These are phyloP conservation scores for Drosophila emarginata DNA, from an alignment of 2,888 invertebrate genomes.

Conservation along the genomic window DNA sequence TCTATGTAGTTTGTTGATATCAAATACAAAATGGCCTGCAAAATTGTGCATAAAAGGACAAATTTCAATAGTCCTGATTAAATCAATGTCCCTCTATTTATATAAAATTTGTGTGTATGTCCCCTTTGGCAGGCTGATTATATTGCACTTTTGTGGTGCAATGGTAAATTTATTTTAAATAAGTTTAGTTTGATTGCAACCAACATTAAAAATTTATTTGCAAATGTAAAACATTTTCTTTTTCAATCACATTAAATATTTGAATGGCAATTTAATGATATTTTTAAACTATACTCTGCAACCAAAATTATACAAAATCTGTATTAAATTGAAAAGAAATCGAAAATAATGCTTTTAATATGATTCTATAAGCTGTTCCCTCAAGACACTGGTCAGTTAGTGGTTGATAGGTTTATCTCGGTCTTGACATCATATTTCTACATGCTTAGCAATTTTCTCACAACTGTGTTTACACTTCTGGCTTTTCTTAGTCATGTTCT, in stretches of 20 bases:
- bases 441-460: background rate
- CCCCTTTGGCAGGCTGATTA: conserved; percentile 55
- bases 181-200: conserved; percentile 57
- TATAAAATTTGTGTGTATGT: background rate
- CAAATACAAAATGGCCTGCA: conserved; percentile 55
- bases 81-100: conserved; percentile 32
- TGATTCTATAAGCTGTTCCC: background rate
- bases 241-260: background rate
- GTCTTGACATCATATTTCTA: background rate
- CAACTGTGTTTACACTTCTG: conserved; percentile 2
- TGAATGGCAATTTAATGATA: background rate
- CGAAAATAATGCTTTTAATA: background rate
- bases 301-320: no score
- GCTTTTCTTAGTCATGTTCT: background rate
- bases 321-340: no score
- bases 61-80: conserved; percentile 53
- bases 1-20: conserved; percentile 62
- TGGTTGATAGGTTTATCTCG: background rate
- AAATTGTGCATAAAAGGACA: conserved; percentile 61
- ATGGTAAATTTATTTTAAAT: conserved; percentile 54
- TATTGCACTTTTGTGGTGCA: conserved; percentile 39
- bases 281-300: background rate
- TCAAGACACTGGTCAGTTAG: background rate
- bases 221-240: background rate
- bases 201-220: conserved; percentile 46